Evolutionary conservation across 2,888 invertebrate genomes (phyloP).

Genomic region (Coecobrya sp.): DNA sequence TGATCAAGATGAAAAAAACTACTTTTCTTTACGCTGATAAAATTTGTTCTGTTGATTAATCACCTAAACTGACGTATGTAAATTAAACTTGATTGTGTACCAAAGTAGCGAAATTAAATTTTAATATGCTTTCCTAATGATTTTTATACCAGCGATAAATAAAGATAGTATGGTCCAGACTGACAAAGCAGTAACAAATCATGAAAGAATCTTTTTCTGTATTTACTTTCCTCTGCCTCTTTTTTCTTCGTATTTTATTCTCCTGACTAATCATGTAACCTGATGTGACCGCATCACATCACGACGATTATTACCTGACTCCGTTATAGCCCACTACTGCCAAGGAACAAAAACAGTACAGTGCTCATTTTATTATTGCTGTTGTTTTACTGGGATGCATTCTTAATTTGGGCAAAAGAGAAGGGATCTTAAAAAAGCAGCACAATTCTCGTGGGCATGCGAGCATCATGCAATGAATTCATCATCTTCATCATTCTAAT

Average conservation of each 20-base stretch:
- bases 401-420: constrained; percentile 81
- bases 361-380: not conserved
- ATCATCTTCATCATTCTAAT: constrained; percentile 17
- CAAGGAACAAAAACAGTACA: too few relatives aligned
- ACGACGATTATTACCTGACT: not conserved
- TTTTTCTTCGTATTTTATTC: not conserved
- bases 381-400: constrained; percentile 30
- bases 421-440: constrained; percentile 72
- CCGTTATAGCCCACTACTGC: not conserved
- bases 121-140: not conserved
- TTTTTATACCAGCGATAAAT: not conserved
- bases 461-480: constrained; percentile 21
- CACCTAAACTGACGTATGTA: not conserved
- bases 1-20: not conserved
- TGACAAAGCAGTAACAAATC: not conserved
- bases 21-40: not conserved
- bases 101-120: constrained; percentile 7
- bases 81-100: not conserved
- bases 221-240: not conserved
- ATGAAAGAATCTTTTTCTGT: not conserved
- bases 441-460: constrained; percentile 71
- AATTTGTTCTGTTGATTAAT: not conserved
- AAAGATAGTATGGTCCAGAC: not conserved
- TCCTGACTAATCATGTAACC: constrained; percentile 35
- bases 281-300: constrained; percentile 38